A percentile compares a stretch with the other conserved stretches of the same genome.
These are phyloP conservation scores for Abscondita cerata DNA, from an alignment of 2,888 invertebrate genomes.

Conservation along the genomic window DNA sequence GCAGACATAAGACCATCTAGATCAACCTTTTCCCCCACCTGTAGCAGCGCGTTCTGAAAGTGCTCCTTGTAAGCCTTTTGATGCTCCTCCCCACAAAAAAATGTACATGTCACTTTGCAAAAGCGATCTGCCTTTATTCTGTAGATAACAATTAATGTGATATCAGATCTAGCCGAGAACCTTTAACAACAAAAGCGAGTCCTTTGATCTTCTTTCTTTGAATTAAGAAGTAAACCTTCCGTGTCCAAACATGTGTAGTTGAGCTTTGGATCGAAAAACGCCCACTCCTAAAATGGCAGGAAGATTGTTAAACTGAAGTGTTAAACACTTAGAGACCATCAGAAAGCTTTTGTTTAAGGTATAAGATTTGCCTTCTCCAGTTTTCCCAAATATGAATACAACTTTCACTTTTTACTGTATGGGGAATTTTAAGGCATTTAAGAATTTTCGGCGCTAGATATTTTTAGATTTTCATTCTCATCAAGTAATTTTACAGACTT, in stretches of 20 bases:
- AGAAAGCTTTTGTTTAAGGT: slow-evolving; percentile 76
- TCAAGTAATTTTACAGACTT: slow-evolving; percentile 69
- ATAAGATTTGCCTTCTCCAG: slow-evolving; percentile 83
- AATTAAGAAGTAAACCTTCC: slow-evolving; percentile 75
- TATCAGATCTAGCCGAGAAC: slow-evolving; percentile 82
- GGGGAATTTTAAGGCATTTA: slow-evolving; percentile 59
- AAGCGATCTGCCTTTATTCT: slow-evolving; percentile 76
- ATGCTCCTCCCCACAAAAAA: slow-evolving; percentile 81
- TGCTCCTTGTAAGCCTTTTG: slow-evolving; percentile 75
- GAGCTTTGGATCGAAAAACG: slow-evolving; percentile 70
- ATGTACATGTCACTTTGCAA: slow-evolving; percentile 79
- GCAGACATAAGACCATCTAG: slow-evolving; percentile 56
- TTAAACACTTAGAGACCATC: slow-evolving; percentile 68
- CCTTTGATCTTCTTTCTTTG: slow-evolving; percentile 67
- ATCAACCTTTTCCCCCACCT: slow-evolving; percentile 45
- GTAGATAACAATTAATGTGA: slow-evolving; percentile 80
- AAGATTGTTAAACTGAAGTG: slow-evolving; percentile 70
- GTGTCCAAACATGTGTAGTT: slow-evolving; percentile 79
- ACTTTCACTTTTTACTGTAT: slow-evolving; percentile 71
- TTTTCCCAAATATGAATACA: slow-evolving; percentile 83
- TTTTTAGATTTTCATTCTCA: slow-evolving; percentile 66
- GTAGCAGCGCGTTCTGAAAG: slow-evolving; percentile 67
- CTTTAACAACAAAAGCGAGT: slow-evolving; percentile 76
- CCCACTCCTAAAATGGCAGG: slow-evolving; percentile 83
- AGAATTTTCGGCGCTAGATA: slow-evolving; percentile 65